Evolutionary conservation across 1,140 invertebrate genomes (phyloP).

Genomic region (Hyles vespertilio): DNA sequence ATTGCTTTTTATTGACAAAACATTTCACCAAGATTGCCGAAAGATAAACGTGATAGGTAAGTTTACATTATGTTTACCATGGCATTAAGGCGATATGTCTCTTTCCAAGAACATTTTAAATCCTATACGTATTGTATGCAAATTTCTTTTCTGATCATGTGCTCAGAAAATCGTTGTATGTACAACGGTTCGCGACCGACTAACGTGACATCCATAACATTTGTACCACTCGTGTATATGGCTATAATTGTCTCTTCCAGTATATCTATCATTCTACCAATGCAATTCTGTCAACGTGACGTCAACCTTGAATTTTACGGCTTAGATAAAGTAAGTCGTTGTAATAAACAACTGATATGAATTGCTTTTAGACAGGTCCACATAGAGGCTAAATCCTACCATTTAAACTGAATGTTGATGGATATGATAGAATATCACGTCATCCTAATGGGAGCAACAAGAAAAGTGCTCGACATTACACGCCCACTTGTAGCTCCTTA

Average conservation of each 20-base stretch:
- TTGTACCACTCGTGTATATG: not conserved
- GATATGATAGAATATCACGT: conserved; percentile 39
- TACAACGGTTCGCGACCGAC: conserved; percentile 18
- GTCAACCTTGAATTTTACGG: not conserved
- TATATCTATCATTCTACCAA: too few relatives aligned
- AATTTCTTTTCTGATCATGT: conserved; percentile 35
- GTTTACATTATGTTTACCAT: too few relatives aligned
- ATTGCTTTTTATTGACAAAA: too few relatives aligned
- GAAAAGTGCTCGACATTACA: conserved; percentile 41
- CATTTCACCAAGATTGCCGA: too few relatives aligned
- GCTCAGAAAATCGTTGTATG: too few relatives aligned
- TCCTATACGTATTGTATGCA: conserved; percentile 49
- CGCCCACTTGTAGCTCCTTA: conserved; percentile 51
- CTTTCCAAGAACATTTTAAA: conserved; percentile 9
- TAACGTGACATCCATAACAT: conserved; percentile 15
- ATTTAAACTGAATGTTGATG: conserved; percentile 12
- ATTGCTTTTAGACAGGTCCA: not conserved
- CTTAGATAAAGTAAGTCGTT: conserved; percentile 4
- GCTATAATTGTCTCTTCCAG: not conserved
- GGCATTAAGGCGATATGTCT: not conserved
- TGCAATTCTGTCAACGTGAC: too few relatives aligned
- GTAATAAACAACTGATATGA: not conserved
- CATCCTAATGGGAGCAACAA: conserved; percentile 46
- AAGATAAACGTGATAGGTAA: too few relatives aligned
- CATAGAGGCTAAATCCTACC: conserved; percentile 1